These are phyloP conservation scores for Coryphaenoides rupestris DNA, from an alignment of 2,113 vertebrate genomes.

Conservation along the genomic window DNA sequence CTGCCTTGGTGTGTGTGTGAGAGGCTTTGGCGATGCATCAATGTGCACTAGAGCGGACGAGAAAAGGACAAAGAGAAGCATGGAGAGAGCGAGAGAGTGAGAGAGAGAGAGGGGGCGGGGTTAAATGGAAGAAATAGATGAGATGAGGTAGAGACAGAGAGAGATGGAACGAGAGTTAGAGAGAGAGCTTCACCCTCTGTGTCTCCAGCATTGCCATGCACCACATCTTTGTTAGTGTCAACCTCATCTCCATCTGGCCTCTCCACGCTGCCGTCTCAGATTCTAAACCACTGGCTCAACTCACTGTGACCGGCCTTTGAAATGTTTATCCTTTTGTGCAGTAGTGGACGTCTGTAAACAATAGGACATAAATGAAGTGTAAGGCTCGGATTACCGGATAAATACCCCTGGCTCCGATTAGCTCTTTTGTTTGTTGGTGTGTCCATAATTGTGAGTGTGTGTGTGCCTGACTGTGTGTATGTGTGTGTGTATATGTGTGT, in stretches of 20 bases:
- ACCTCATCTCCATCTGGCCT: slow-evolving; percentile 67
- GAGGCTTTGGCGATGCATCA: background rate
- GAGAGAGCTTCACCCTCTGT: slow-evolving; percentile 24
- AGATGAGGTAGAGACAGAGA: background rate
- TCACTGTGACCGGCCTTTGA: slow-evolving; percentile 55
- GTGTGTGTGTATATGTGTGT: too few species aligned
- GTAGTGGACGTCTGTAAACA: slow-evolving; percentile 46
- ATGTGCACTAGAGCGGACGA: background rate
- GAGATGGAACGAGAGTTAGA: background rate
- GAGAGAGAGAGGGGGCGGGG: slow-evolving; percentile 10
- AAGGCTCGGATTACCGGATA: slow-evolving; percentile 62
- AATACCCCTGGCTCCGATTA: slow-evolving; percentile 67
- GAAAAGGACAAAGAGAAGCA: too few species aligned
- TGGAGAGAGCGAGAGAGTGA: background rate
- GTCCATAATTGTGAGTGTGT: background rate
- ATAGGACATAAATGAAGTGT: slow-evolving; percentile 52
- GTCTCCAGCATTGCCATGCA: slow-evolving; percentile 41
- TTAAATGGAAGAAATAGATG: background rate
- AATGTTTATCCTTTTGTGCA: slow-evolving; percentile 68
- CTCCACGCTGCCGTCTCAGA: slow-evolving; percentile 52
- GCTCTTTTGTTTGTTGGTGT: slow-evolving; percentile 44
- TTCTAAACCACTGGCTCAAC: slow-evolving; percentile 64
- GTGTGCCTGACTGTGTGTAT: too few species aligned
- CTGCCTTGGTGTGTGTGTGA: slow-evolving; percentile 15
- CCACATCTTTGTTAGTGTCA: slow-evolving; percentile 61